Base-by-base conservation (phyloP, 2,113 vertebrate species). In the Leuciscus idus region DNA sequence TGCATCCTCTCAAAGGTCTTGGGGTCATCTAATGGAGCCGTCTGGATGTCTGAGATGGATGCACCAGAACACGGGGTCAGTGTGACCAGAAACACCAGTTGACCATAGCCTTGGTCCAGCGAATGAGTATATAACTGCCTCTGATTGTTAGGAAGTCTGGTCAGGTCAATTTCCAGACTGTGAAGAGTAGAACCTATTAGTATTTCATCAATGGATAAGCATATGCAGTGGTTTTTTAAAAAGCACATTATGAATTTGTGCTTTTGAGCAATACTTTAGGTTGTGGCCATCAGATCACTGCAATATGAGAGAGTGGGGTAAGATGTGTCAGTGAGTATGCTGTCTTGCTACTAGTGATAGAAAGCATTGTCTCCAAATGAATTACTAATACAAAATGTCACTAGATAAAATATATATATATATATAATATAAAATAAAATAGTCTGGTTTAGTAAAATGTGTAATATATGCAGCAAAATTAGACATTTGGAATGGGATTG, bases 121-220 rank as follows among this genome's bases (percentile, higher is more conserved):
- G 95, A 84, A 90, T 95, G 95, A 73, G 4, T 97, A 94, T 92
- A 97, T 87, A 92, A 95, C 95, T 96, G 96, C 79, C 85, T 93
- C 89, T 96, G 95, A 79, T 96, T 95, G 76, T 85, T 55, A 0
- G 95, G 90, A 64, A 99, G 90, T 0, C 92, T 93, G 0, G 91
- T 92, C 66, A 98, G 92, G 76, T 99, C 96, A 87, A 98, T 93
- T 85, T 97, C 96, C 88, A 96, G 96, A 92, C 98, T 99, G 90
- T 61, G 90, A 85, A 5, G 36, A 89, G 79, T 66, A 79, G 55
- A 83, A 87, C 81, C 64, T 84, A 30, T 28, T 21, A 84, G 84
- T 70, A 73, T 61, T 61, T 84, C n/a, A 36, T 43, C 55, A 61
- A n/a, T 74, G 30, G 50, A 70, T n/a, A 57, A 55, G 50, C 30